Base-by-base conservation (phyloP, 2,113 vertebrate species). In the Passer domesticus region DNA sequence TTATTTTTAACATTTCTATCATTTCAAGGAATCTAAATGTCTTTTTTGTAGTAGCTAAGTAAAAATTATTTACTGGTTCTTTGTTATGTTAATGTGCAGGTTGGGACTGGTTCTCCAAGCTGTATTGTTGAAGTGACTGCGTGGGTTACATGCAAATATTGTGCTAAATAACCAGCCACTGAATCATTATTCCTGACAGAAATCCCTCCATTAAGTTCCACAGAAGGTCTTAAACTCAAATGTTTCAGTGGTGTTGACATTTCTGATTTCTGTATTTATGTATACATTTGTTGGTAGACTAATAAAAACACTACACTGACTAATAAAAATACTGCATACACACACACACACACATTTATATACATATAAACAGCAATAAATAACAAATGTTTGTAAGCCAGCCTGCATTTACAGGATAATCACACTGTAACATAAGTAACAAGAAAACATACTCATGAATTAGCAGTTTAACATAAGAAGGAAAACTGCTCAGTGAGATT, bases 41-140 rank as follows among this genome's bases (percentile, higher is more conserved):
- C 31, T 87, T 53, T 47, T 96, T 91, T 78, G 37, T 33, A 70
- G 12, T 37, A 83, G 28, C 53, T 86, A 68, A 81, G 56, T n/a
- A 41, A 77, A 74, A 78, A 14, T 10, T 73, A 27, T 82, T 92
- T 91, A 81, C 22, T 44, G 22, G 25, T 10, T 37, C 53, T 95
- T 95, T 95, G 67, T 90, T 84, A 80, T 85, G 66, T 35, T 86
- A 91, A 95, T 70, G 19, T 43, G 15, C 47, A 84, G 46, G 83
- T 83, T 80, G 67, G 33, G 37, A 59, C 30, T 50, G 80, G 72
- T 60, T 14, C 56, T 83, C 44, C 56, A 72, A 63, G 39, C 3
- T 41, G 47, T 19, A 46, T 5, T 81, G 60, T n/a, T 75, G 68
- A 86, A 93, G 59, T 20, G 44, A 66, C 43, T 88, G 49, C 50